These are phyloP conservation scores for Leuciscus waleckii DNA, from an alignment of 2,797 vertebrate species.

Conservation along the genomic window DNA sequence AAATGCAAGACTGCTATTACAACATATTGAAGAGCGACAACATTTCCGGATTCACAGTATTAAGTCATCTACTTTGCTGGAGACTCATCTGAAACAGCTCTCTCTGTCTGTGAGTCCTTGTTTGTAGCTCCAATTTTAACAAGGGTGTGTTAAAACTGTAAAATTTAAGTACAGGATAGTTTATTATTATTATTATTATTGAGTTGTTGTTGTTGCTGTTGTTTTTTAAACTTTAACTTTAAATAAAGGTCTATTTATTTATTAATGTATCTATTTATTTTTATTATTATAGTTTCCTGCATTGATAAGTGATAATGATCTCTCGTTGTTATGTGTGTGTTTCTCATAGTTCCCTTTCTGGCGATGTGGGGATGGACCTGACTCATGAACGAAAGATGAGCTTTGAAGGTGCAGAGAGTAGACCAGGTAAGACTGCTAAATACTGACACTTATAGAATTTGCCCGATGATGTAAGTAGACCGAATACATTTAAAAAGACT, in stretches of 20 bases:
- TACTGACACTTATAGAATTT: background rate
- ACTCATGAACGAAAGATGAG: conserved; percentile 80
- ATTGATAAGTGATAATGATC: background rate
- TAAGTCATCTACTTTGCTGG: conserved; percentile 13
- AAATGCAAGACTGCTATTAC: conserved; percentile 11
- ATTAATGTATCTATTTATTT: background rate
- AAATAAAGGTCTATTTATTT: too few relatives aligned
- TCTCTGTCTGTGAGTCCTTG: conserved; percentile 19
- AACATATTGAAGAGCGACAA: background rate
- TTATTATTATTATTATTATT: background rate
- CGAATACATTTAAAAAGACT: background rate
- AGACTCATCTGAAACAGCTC: conserved; percentile 7
- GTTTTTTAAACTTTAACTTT: background rate
- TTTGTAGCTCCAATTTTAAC: background rate
- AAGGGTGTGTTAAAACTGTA: background rate
- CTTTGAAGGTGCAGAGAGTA: conserved; percentile 80
- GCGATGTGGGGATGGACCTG: conserved; percentile 86
- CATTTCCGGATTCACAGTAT: background rate
- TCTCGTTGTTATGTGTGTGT: background rate
- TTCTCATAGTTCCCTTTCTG: conserved; percentile 68
- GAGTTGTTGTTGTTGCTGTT: background rate
- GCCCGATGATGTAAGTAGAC: background rate
- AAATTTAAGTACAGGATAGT: background rate
- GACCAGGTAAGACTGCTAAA: conserved; percentile 80
- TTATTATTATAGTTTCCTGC: background rate